Base-by-base conservation (phyloP, 1,140 invertebrate species). In the Aporrectodea caliginosa region DNA sequence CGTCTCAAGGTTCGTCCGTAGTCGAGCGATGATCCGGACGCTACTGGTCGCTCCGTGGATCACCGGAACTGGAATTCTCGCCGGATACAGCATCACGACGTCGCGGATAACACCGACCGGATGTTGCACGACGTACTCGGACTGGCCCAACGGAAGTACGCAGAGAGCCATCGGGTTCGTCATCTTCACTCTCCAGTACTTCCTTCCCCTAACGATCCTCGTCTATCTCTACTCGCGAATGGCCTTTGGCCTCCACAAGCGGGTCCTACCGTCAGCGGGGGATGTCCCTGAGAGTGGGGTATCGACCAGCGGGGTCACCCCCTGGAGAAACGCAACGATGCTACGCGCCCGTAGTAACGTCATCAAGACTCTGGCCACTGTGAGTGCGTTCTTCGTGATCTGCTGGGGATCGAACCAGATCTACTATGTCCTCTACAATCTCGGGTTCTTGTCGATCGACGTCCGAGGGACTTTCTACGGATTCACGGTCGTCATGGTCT, bases 401-500 rank as follows among this genome's bases (percentile, higher is more conserved):
- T 70, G 43, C 33, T 76, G 33, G 34, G 29, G 32, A 22, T 30
- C 43, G 27, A 76, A 76, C 27, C 75, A 76, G 27, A 27, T 35
- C 1, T 76, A 76, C 43, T 76, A 27, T 22, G 30, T 43, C 16
- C 29, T 76, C 16, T 76, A 76, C 43, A 32, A 76, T 2, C 27
- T 58, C 16, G 43, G 75, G 43, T 6, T 22, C 6, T 6, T 58
- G 22, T 58, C 43, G 43, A 58, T 76, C 16, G 43, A 35, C 1
- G 75, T 1, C 0, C n/a, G 34, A 2, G n/a, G 34, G 6, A n/a
- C 33, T 14, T 78, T 78, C 35, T 81, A 78, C 33, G 27, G 73
- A n/a, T 78, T 78, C 77, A 78, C 69, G 30, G 80, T 81, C 43
- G 29, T 81, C 70, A 73, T 74, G 34, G 58, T 81, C 0, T 81